Evolutionary conservation across 2,888 invertebrate species (phyloP).

Genomic region (Aphodius sticticus): DNA sequence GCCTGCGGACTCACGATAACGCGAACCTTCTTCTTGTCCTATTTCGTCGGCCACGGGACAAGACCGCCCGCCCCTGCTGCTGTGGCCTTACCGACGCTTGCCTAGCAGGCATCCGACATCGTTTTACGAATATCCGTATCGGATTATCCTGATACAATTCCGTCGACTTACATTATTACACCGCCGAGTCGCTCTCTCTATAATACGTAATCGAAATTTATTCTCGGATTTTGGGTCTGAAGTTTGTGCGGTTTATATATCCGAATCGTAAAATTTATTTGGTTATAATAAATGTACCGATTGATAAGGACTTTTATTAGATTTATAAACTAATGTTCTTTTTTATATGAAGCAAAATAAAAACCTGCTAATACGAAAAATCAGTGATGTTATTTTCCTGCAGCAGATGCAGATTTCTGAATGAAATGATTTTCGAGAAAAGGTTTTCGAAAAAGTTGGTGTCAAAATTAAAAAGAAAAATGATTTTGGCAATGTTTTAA

Average conservation of each 20-base stretch:
- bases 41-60: slow-evolving; percentile 25
- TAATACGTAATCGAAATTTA: background rate
- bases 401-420: too few species aligned
- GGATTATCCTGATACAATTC: background rate
- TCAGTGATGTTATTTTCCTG: too few species aligned
- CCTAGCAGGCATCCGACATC: background rate
- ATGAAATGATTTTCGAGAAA: too few species aligned
- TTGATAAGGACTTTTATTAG: background rate
- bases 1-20: slow-evolving; percentile 46
- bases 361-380: too few species aligned
- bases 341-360: background rate
- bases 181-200: background rate
- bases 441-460: too few species aligned
- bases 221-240: background rate
- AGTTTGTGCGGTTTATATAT: background rate
- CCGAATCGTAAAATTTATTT: background rate
- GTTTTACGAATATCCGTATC: background rate
- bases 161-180: background rate
- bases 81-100: background rate
- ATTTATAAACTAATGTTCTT: background rate
- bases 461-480: too few species aligned
- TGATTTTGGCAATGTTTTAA: too few species aligned
- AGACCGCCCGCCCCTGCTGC: background rate
- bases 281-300: background rate
- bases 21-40: slow-evolving; percentile 43